Evolutionary conservation across 2,113 vertebrate species (phyloP).

Genomic region (Arizona elegans): DNA sequence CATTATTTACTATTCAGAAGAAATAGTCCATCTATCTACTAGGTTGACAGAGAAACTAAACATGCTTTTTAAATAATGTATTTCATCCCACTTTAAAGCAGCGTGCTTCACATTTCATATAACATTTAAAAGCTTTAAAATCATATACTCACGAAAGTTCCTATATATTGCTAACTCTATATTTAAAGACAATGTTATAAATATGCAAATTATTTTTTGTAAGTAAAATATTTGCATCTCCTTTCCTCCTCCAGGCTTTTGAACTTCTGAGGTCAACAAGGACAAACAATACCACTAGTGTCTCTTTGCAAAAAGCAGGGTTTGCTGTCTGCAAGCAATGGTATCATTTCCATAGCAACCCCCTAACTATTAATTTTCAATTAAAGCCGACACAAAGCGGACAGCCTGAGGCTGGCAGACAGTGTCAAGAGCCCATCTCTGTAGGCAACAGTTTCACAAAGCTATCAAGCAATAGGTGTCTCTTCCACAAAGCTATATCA

Average conservation of each 20-base stretch:
- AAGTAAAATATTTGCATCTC: constrained; percentile 88
- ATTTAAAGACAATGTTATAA: constrained; percentile 82
- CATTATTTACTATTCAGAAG: constrained; percentile 76
- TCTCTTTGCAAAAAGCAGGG: constrained; percentile 89
- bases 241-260: constrained; percentile 88
- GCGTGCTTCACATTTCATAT: constrained; percentile 69
- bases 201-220: constrained; percentile 84
- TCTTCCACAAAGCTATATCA: constrained; percentile 74
- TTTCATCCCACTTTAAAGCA: constrained; percentile 69
- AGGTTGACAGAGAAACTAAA: constrained; percentile 75
- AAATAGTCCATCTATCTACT: constrained; percentile 73
- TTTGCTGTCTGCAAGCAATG: constrained; percentile 84
- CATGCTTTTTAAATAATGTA: constrained; percentile 65
- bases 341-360: constrained; percentile 91
- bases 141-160: constrained; percentile 68
- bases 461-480: constrained; percentile 79
- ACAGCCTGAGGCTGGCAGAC: constrained; percentile 83
- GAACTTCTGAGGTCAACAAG: constrained; percentile 98
- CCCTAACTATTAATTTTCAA: constrained; percentile 95
- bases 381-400: constrained; percentile 91
- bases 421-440: constrained; percentile 86
- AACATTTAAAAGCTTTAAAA: constrained; percentile 66
- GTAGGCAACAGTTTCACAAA: constrained; percentile 85
- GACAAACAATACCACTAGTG: constrained; percentile 98
- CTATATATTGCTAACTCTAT: constrained; percentile 69